Conservation (phyloP, 2,888 invertebrate species). For the Napeogenes inachia region DNA sequence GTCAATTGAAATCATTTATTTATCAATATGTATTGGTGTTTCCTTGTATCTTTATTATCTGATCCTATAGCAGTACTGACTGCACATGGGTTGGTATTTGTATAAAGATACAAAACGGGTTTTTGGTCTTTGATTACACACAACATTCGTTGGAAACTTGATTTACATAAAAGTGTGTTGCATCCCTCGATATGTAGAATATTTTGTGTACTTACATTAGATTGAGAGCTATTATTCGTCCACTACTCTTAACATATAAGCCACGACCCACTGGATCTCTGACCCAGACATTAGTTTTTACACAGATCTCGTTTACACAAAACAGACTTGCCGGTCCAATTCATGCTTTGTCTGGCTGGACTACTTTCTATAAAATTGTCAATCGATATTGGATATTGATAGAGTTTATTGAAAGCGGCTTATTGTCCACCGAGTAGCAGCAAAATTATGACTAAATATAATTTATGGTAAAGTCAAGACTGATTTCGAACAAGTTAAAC, state of each 20-base stretch:
- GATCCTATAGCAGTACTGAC: conserved; percentile 20
- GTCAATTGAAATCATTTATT: no score
- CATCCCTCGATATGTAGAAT: conserved; percentile 5
- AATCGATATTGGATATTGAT: conserved; percentile 15
- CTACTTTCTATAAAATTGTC: conserved; percentile 28
- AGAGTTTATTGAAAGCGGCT: conserved; percentile 7
- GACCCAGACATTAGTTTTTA: conserved; percentile 46
- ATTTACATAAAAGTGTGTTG: conserved; percentile 42
- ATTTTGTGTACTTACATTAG: conserved; percentile 27
- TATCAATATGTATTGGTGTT: no score
- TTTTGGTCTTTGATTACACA: conserved; percentile 5
- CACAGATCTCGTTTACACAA: conserved; percentile 49
- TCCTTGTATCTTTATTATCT: no score
- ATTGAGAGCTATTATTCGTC: conserved; percentile 10
- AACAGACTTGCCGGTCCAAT: conserved; percentile 48
- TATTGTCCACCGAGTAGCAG: no score
- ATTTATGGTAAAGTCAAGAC: no score
- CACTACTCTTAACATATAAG: conserved; percentile 7
- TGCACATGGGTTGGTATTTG: background rate
- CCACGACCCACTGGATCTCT: conserved; percentile 31
- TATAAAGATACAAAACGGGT: conserved; percentile 17
- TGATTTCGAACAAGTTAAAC: no score
- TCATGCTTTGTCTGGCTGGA: conserved; percentile 35
- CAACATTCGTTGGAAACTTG: conserved; percentile 48
- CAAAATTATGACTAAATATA: no score